A percentile compares a stretch with the other conserved stretches of the same genome.
Conservation (phyloP, 2,113 vertebrate genomes). For the Antigone vipio region DNA sequence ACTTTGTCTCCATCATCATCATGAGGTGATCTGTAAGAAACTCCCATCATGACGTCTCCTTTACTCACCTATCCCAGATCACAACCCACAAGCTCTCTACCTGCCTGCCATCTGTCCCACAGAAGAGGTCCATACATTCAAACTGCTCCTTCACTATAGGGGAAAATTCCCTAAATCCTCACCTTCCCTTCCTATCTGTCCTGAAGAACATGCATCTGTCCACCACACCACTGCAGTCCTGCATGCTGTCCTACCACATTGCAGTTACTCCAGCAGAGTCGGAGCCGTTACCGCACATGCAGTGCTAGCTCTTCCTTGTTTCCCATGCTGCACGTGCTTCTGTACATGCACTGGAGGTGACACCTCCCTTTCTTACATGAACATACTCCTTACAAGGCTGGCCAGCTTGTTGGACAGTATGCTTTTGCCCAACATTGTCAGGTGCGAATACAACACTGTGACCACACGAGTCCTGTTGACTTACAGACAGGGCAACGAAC, state of each 20-base stretch:
- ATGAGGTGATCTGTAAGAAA: not conserved
- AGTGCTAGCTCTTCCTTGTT: not conserved
- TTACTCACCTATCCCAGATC: not conserved
- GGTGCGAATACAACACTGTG: not conserved
- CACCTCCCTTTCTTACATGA: not conserved
- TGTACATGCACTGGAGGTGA: not conserved
- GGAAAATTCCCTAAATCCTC: not conserved
- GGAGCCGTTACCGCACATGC: rapidly evolving
- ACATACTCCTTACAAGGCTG: not conserved
- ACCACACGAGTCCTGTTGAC: not conserved
- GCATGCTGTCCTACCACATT: not conserved
- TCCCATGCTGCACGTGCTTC: not conserved
- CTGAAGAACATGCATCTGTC: not conserved
- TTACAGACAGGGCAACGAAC: not conserved
- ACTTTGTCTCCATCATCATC: not conserved
- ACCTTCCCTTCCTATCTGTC: not conserved
- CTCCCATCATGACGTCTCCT: not conserved
- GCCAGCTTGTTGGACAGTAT: not conserved
- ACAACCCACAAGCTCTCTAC: not conserved
- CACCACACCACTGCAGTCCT: too few species aligned
- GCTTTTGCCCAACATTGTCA: rapidly evolving
- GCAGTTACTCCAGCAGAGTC: not conserved
- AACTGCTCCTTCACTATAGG: not conserved
- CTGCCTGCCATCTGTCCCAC: not conserved
- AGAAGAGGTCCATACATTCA: not conserved